Conservation (phyloP, 2,888 invertebrate species). For the Ecdyonurus torrentis region DNA sequence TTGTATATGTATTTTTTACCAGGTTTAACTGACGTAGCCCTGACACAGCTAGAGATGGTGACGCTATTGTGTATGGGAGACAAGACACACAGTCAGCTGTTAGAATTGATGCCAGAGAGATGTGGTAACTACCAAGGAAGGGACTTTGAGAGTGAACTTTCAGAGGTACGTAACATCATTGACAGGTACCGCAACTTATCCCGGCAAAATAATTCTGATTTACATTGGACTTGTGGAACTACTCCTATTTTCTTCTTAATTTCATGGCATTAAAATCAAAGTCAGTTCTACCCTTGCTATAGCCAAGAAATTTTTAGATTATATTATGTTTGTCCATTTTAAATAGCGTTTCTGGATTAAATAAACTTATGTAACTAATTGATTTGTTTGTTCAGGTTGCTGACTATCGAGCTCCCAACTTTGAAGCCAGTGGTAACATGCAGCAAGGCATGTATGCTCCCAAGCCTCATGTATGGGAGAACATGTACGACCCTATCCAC, state of each 20-base stretch:
- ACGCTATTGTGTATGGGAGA: conserved; percentile 84
- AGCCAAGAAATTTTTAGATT: too few species aligned
- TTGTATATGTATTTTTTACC: conserved; percentile 10
- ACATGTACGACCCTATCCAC: conserved; percentile 86
- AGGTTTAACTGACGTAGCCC: conserved; percentile 42
- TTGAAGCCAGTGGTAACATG: conserved; percentile 52
- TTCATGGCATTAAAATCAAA: too few species aligned
- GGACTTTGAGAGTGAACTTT: conserved; percentile 73
- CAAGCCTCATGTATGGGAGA: conserved; percentile 75
- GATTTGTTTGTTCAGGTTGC: conserved; percentile 41
- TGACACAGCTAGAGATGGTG: conserved; percentile 79
- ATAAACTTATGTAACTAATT: too few species aligned
- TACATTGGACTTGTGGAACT: conserved; percentile 5
- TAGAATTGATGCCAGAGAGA: conserved; percentile 90
- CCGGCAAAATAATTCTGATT: conserved; percentile 6
- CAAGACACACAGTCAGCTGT: conserved; percentile 87
- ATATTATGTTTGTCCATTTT: too few species aligned
- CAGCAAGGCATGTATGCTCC: conserved; percentile 76
- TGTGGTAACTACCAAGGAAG: conserved; percentile 81
- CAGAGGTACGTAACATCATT: conserved; percentile 36
- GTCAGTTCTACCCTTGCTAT: too few species aligned
- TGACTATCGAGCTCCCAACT: conserved; percentile 73
- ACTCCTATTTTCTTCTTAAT: too few species aligned
- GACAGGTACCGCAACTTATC: too few species aligned
- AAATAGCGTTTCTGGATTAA: too few species aligned